Evolutionary conservation across 1,140 invertebrate genomes (phyloP).

Genomic region (Dolichoris vasculosae): DNA sequence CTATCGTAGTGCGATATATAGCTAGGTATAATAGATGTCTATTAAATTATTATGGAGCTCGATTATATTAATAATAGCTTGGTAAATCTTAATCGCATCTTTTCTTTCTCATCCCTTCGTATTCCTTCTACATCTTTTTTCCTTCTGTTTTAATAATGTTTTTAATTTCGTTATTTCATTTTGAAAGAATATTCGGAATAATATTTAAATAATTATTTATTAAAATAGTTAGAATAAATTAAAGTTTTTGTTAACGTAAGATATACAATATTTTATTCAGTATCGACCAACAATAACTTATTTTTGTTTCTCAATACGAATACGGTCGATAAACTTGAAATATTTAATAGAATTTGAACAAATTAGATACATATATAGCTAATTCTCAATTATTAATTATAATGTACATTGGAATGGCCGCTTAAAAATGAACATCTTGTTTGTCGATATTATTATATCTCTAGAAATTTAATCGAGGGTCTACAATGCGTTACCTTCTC

Average conservation of each 20-base stretch:
- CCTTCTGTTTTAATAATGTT: background rate
- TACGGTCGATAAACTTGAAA: background rate
- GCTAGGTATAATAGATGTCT: background rate
- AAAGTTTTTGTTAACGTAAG: too few species aligned
- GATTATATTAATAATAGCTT: constrained; percentile 39
- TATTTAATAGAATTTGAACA: background rate
- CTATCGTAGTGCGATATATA: too few species aligned
- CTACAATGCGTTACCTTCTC: background rate
- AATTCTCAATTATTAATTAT: background rate
- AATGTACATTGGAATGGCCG: background rate
- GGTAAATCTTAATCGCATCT: constrained; percentile 20
- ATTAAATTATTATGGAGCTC: constrained; percentile 47
- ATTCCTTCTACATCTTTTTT: background rate
- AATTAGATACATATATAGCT: background rate
- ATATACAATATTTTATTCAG: too few species aligned
- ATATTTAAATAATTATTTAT: too few species aligned
- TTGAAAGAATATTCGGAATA: too few species aligned
- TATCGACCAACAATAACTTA: too few species aligned
- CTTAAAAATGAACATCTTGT: background rate
- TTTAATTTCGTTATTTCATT: background rate
- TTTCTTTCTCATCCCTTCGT: background rate
- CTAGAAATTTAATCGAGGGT: constrained; percentile 37
- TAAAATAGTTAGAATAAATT: too few species aligned
- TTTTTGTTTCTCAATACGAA: background rate
- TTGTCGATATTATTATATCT: constrained; percentile 16